A percentile compares a stretch with the other conserved stretches of the same genome.
Conservation (phyloP, 2,797 vertebrate species). For the Scarus forsteni region DNA sequence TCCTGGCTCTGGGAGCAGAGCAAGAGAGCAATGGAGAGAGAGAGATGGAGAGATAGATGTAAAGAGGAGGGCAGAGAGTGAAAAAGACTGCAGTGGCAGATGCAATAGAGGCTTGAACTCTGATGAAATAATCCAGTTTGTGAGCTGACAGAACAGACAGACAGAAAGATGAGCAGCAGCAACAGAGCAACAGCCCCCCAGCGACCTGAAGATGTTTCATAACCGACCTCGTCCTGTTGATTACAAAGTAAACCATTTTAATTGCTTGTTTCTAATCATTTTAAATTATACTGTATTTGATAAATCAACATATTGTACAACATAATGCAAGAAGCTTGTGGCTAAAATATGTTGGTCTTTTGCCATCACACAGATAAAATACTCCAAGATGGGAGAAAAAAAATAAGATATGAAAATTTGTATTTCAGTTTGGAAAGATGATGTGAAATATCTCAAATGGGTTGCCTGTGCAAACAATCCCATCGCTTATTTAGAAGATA, state of each 20-base stretch:
- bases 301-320: slow-evolving; percentile 26
- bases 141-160: slow-evolving; percentile 77
- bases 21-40: slow-evolving; percentile 58
- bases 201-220: slow-evolving; percentile 73
- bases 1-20: slow-evolving; percentile 81
- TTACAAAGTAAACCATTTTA: slow-evolving; percentile 53
- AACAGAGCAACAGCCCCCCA: slow-evolving; percentile 59
- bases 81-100: slow-evolving; percentile 80
- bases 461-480: slow-evolving; percentile 44
- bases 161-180: slow-evolving; percentile 67
- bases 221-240: slow-evolving; percentile 58
- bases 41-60: slow-evolving; percentile 75
- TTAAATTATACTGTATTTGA: slow-evolving; percentile 20
- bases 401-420: neutral
- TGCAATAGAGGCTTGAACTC: slow-evolving; percentile 81
- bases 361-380: slow-evolving; percentile 4
- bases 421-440: slow-evolving; percentile 29
- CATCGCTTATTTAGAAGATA: slow-evolving; percentile 51
- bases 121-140: slow-evolving; percentile 85
- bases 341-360: slow-evolving; percentile 17
- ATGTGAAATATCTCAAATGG: slow-evolving; percentile 23
- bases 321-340: slow-evolving; percentile 8
- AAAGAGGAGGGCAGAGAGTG: slow-evolving; percentile 74
- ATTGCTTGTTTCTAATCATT: slow-evolving; percentile 26
- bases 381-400: neutral